Evolutionary conservation across 1,140 invertebrate genomes (phyloP).

Genomic region (Cydia amplana): DNA sequence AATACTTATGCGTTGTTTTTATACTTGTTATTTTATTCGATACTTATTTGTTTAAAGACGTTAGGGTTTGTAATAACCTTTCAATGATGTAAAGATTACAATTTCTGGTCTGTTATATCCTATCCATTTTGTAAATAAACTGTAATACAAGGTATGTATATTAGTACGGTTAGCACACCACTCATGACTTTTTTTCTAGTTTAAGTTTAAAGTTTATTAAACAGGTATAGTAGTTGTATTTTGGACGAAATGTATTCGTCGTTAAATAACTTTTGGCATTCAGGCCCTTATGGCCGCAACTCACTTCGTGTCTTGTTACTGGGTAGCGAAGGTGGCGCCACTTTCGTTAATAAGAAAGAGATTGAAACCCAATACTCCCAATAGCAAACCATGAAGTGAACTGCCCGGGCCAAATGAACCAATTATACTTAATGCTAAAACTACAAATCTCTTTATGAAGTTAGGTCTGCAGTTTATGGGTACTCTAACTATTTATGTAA

Average conservation of each 20-base stretch:
- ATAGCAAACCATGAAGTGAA: too few species aligned
- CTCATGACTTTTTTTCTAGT: background rate
- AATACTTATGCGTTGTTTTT: background rate
- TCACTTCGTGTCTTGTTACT: too few species aligned
- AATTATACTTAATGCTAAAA: background rate
- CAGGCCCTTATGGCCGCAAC: too few species aligned
- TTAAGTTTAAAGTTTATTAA: background rate
- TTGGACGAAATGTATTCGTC: background rate
- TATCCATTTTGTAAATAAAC: conserved; percentile 5
- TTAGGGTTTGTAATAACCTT: conserved; percentile 7
- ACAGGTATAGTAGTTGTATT: background rate
- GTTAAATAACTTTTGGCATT: too few species aligned
- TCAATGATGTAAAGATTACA: background rate
- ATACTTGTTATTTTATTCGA: background rate
- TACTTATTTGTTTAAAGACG: background rate
- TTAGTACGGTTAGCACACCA: background rate
- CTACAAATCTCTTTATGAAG: background rate
- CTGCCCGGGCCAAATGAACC: background rate
- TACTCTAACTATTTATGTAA: background rate
- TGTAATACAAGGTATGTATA: background rate
- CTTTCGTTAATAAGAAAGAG: background rate
- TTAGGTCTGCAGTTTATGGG: background rate
- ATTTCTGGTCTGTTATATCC: background rate
- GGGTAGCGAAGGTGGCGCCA: too few species aligned
- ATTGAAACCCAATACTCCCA: too few species aligned